These are phyloP conservation scores for Lemur catta DNA, from an alignment of 2,797 vertebrate species.

Conservation along the genomic window DNA sequence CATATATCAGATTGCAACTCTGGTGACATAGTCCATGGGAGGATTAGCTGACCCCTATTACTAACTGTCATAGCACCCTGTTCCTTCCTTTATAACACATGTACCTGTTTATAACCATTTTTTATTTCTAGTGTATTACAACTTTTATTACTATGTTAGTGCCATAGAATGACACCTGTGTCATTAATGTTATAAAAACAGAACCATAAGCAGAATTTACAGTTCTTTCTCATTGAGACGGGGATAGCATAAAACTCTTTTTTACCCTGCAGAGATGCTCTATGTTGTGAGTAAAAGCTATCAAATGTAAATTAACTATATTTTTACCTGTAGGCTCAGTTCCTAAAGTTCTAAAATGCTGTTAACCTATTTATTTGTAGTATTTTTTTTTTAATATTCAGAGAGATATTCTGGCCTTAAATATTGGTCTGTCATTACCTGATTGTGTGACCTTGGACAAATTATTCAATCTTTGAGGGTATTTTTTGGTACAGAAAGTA, in stretches of 20 bases:
- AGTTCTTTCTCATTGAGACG: not conserved
- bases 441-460: not conserved
- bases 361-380: not conserved
- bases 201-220: not conserved
- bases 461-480: not conserved
- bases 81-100: not conserved
- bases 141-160: conserved; percentile 11
- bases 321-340: not conserved
- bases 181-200: conserved; percentile 33
- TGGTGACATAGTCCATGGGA: not conserved
- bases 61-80: not conserved
- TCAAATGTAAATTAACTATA: not conserved
- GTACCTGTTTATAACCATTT: not conserved
- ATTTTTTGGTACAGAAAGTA: not conserved
- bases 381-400: not conserved
- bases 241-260: not conserved
- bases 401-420: not conserved
- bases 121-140: not conserved
- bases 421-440: not conserved
- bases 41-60: not conserved
- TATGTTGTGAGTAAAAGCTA: not conserved
- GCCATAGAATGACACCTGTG: not conserved
- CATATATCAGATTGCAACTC: not conserved
- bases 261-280: not conserved
- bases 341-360: not conserved